Conservation (phyloP, 2,888 invertebrate species). For the Synergus itoensis region DNA sequence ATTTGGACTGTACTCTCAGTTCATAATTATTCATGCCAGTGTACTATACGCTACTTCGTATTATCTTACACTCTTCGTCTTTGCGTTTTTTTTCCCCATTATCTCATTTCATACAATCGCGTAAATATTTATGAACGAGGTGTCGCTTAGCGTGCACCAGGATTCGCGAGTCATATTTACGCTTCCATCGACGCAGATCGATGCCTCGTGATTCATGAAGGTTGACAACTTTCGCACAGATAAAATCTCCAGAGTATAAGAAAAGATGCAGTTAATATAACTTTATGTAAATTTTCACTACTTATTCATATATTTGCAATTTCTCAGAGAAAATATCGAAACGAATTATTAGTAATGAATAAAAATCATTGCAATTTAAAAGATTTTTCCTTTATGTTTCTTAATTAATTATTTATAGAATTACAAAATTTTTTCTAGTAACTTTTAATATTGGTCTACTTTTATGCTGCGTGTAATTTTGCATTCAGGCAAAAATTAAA, state of each 20-base stretch:
- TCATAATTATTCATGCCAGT: slow-evolving; percentile 51
- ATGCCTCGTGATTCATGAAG: slow-evolving; percentile 26
- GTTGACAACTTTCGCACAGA: slow-evolving; percentile 25
- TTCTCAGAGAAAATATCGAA: no score
- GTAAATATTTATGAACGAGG: slow-evolving; percentile 43
- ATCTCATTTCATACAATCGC: slow-evolving; percentile 38
- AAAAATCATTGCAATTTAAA: no score
- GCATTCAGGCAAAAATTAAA: neutral
- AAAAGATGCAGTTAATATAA: neutral
- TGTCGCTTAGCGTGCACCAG: slow-evolving; percentile 21
- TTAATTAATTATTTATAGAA: no score
- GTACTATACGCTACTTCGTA: slow-evolving; percentile 44
- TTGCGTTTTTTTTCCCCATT: neutral
- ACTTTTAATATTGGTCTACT: no score
- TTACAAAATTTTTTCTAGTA: no score
- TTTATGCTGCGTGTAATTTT: no score
- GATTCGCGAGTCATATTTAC: slow-evolving; percentile 20
- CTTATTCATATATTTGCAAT: neutral
- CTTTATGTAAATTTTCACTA: neutral
- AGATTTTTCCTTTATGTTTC: no score
- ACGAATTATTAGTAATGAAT: no score
- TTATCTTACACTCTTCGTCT: slow-evolving; percentile 45
- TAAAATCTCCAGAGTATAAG: neutral
- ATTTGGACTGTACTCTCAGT: slow-evolving; percentile 45
- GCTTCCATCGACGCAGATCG: slow-evolving; percentile 33